A percentile compares a stretch with the other conserved stretches of the same genome.
Conservation (phyloP, 2,888 invertebrate species). For the Drosophila picticornis region DNA sequence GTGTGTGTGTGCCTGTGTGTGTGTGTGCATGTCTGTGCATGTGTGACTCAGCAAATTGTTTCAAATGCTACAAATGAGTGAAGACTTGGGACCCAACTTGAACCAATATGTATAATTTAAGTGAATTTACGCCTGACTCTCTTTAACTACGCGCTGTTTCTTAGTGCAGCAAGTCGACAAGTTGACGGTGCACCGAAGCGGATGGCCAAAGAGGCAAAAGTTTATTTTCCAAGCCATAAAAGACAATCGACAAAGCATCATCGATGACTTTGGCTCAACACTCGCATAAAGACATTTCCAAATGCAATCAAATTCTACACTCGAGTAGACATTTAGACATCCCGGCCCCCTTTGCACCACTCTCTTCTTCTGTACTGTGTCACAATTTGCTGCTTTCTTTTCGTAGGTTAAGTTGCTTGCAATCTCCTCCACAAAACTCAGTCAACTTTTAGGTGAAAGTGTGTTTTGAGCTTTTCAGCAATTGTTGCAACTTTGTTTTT, state of each 20-base stretch:
- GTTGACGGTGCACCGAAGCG: constrained; percentile 63
- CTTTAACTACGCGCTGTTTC: constrained; percentile 46
- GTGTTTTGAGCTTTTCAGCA: constrained; percentile 54
- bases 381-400: constrained; percentile 64
- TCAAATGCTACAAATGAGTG: constrained; percentile 37
- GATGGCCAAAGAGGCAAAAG: constrained; percentile 62
- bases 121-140: constrained; percentile 73
- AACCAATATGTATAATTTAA: constrained; percentile 73
- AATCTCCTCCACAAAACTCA: constrained; percentile 46
- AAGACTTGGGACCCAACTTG: constrained; percentile 30
- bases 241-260: constrained; percentile 72
- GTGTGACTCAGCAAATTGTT: constrained; percentile 72
- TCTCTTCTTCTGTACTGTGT: constrained; percentile 60
- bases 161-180: constrained; percentile 29
- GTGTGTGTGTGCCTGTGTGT: constrained; percentile 24
- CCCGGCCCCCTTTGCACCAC: constrained; percentile 2
- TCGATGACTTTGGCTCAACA: constrained; percentile 68
- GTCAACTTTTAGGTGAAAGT: constrained; percentile 74
- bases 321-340: constrained; percentile 75
- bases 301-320: constrained; percentile 84
- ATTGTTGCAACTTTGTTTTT: constrained; percentile 61
- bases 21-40: constrained; percentile 2
- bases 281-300: constrained; percentile 79
- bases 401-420: constrained; percentile 43
- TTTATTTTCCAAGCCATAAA: constrained; percentile 83